phyloP scores from a whole-genome alignment of 2,888 invertebrate species.

The Chalcis sispes region DNA sequence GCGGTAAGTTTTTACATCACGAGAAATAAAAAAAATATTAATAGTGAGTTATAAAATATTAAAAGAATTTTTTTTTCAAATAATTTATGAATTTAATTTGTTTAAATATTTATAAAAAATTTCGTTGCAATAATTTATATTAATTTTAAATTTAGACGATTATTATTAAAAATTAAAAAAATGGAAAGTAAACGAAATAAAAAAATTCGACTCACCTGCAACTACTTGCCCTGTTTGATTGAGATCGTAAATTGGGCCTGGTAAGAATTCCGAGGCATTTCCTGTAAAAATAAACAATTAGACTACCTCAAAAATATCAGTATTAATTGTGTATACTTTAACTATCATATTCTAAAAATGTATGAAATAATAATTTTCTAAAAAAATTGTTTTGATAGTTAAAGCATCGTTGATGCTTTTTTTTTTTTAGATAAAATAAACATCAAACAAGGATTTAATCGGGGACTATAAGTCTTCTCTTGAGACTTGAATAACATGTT shows the following conservation, averaged over 20 bases:
- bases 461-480: constrained; percentile 33
- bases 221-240: constrained; percentile 91
- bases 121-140: too few relatives aligned
- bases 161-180: constrained; percentile 61
- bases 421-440: constrained; percentile 41
- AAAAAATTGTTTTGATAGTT: constrained; percentile 31
- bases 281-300: constrained; percentile 73
- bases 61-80: neutral
- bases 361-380: neutral
- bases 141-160: too few relatives aligned
- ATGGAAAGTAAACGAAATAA: neutral
- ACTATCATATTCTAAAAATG: constrained; percentile 54
- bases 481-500: constrained; percentile 33
- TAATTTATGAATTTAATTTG: neutral
- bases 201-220: constrained; percentile 79
- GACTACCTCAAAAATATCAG: constrained; percentile 52
- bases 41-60: neutral
- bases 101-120: too few relatives aligned
- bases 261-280: constrained; percentile 78
- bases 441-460: constrained; percentile 37
- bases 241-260: constrained; percentile 88
- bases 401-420: constrained; percentile 47
- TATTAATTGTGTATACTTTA: constrained; percentile 56
- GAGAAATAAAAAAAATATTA: neutral
- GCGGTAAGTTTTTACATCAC: constrained; percentile 67